A percentile compares a stretch with the other conserved stretches of the same genome.
Conservation (phyloP, 2,888 invertebrate species). For the Trachelus tabidus region DNA sequence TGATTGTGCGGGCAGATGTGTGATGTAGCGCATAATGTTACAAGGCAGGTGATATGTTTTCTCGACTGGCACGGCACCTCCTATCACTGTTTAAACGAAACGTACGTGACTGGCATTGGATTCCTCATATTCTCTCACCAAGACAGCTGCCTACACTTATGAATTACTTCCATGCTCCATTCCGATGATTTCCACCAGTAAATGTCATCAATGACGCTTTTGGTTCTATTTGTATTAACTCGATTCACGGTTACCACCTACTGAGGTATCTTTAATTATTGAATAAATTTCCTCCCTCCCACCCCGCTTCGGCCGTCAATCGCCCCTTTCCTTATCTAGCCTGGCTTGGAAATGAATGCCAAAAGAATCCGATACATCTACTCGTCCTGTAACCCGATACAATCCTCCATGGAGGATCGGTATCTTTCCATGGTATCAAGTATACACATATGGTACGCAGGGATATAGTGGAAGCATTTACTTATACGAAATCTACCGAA, state of each 20-base stretch:
- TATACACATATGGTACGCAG: neutral
- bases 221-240: neutral
- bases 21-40: neutral
- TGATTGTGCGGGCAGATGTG: neutral
- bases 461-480: neutral
- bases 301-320: no score
- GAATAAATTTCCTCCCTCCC: neutral
- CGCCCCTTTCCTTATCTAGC: neutral
- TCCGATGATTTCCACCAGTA: neutral
- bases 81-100: neutral
- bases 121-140: neutral
- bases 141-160: neutral
- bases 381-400: neutral
- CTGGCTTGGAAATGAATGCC: neutral
- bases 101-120: neutral
- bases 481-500: neutral
- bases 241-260: neutral
- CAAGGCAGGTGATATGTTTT: constrained; percentile 1
- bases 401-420: neutral
- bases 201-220: neutral
- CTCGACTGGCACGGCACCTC: neutral
- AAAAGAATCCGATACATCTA: neutral
- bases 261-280: neutral
- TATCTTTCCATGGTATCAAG: neutral
- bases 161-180: neutral